Percentiles rank a stretch among this genome's conserved stretches.
Conservation (phyloP, 2,888 invertebrate species). For the Pristionchus arcanus region DNA sequence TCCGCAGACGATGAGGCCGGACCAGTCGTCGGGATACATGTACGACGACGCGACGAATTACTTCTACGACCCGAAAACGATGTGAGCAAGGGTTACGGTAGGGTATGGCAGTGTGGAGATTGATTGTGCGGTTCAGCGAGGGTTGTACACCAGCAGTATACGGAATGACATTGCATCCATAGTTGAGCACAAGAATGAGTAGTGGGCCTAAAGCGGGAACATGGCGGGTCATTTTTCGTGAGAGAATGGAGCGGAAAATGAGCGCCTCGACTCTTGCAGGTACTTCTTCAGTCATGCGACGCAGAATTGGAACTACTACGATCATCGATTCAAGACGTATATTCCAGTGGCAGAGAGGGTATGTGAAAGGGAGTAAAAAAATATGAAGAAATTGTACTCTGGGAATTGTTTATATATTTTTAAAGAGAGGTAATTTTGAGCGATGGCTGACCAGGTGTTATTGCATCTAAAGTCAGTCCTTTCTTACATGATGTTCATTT, state of each 20-base stretch:
- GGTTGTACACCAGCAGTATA: neutral
- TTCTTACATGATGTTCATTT: too few relatives aligned
- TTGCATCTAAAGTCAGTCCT: too few relatives aligned
- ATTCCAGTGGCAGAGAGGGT: conserved; percentile 65
- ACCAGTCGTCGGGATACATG: conserved; percentile 95
- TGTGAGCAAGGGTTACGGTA: conserved; percentile 17
- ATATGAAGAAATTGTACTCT: too few relatives aligned
- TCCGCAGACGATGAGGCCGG: conserved; percentile 92
- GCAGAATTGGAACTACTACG: conserved; percentile 96
- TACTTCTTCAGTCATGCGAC: conserved; percentile 96
- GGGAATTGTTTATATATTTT: too few relatives aligned
- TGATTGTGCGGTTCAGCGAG: neutral
- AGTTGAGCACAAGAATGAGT: neutral
- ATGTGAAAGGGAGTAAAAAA: neutral
- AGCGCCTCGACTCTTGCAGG: neutral
- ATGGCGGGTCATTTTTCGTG: neutral
- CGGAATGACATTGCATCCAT: neutral
- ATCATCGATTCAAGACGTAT: conserved; percentile 82
- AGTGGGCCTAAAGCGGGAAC: neutral
- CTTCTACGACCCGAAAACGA: conserved; percentile 93
- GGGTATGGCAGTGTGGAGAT: neutral
- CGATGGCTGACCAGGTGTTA: too few relatives aligned
- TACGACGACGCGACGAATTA: conserved; percentile 94
- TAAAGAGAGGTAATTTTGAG: too few relatives aligned
- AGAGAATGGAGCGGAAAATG: neutral